Percentiles rank a stretch among this genome's conserved stretches.
Conservation (phyloP, 2,888 invertebrate species). For the Caenorhabditis sp. region DNA sequence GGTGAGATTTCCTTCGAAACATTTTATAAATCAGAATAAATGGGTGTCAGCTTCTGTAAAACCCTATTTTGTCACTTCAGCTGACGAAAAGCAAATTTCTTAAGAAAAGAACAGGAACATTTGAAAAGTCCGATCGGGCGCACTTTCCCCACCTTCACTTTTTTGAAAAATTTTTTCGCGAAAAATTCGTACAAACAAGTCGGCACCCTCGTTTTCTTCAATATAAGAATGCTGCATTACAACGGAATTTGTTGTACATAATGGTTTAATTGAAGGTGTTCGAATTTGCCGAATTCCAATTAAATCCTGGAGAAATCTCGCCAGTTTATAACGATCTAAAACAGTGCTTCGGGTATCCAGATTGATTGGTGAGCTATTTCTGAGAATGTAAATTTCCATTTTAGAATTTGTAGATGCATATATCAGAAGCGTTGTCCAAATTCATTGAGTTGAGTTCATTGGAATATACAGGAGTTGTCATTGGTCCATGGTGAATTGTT, state of each 20-base stretch:
- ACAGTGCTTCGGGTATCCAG: slow-evolving; percentile 88
- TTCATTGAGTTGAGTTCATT: slow-evolving; percentile 68
- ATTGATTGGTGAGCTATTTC: slow-evolving; percentile 79
- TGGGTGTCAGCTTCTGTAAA: background rate
- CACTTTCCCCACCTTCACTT: background rate
- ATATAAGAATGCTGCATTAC: slow-evolving; percentile 21
- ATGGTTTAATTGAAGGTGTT: slow-evolving; percentile 76
- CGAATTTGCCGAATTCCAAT: slow-evolving; percentile 90
- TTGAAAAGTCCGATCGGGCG: background rate
- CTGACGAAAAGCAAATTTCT: slow-evolving; percentile 77
- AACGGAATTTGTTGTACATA: slow-evolving; percentile 38
- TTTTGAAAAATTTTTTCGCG: background rate
- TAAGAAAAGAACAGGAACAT: slow-evolving; percentile 50
- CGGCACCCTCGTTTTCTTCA: background rate
- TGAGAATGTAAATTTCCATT: background rate
- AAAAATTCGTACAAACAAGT: background rate
- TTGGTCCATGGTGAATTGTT: slow-evolving; percentile 76
- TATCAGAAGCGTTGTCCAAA: slow-evolving; percentile 73
- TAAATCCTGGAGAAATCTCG: slow-evolving; percentile 89
- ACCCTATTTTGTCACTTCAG: slow-evolving; percentile 74
- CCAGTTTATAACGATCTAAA: slow-evolving; percentile 95
- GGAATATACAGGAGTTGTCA: slow-evolving; percentile 72
- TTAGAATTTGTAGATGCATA: slow-evolving; percentile 32
- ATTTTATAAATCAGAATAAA: slow-evolving; percentile 54
- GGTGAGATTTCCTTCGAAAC: slow-evolving; percentile 82